Percentiles rank a stretch among this genome's conserved stretches.
Conservation (phyloP, 2,888 invertebrate species). For the Acleris laterana region DNA sequence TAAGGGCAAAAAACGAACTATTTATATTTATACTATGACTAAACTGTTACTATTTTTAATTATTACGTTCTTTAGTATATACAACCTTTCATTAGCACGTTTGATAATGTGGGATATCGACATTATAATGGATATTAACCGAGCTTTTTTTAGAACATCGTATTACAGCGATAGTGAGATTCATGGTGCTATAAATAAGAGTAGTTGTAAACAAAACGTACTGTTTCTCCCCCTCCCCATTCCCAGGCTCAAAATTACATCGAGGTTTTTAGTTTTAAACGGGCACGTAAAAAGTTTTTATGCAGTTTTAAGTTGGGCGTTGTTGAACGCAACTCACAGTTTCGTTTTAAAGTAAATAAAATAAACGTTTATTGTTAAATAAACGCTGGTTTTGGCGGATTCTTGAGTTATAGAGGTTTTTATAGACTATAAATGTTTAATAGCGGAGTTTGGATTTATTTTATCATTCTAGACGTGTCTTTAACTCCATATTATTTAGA, state of each 20-base stretch:
- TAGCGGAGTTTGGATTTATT: neutral
- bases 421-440: neutral
- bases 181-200: neutral
- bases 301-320: conserved; percentile 19
- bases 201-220: conserved; percentile 2
- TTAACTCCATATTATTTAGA: too few species aligned
- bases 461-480: neutral
- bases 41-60: too few species aligned
- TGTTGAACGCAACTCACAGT: conserved; percentile 16
- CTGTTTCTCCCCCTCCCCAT: conserved; percentile 9
- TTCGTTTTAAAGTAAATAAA: conserved; percentile 11
- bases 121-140: too few species aligned
- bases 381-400: neutral
- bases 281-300: conserved; percentile 20
- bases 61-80: too few species aligned
- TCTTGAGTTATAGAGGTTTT: neutral
- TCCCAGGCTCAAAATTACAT: conserved; percentile 1
- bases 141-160: neutral
- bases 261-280: conserved; percentile 17
- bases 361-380: conserved; percentile 17
- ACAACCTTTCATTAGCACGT: too few species aligned
- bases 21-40: too few species aligned
- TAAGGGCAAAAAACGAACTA: too few species aligned
- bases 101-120: too few species aligned
- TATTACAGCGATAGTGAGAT: neutral